These are phyloP conservation scores for Portunus trituberculatus DNA, from an alignment of 1,140 invertebrate species.

Conservation along the genomic window DNA sequence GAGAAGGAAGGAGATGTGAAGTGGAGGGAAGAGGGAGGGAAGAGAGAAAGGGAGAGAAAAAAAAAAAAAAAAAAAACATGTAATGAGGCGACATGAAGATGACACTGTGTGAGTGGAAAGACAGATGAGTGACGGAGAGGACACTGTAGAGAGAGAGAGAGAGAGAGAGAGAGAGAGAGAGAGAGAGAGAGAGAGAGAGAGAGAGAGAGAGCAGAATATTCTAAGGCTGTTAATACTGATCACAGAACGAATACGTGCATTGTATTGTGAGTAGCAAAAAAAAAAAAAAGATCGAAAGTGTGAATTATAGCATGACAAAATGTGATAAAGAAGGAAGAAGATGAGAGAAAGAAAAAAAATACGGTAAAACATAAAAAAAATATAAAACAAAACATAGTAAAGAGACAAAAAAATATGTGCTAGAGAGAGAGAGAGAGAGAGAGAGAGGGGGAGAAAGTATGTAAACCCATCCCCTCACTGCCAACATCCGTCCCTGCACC, in stretches of 20 bases:
- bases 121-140: not conserved
- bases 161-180: conserved; percentile 30
- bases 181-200: conserved; percentile 28
- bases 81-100: not conserved
- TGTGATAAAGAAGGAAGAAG: too few species aligned
- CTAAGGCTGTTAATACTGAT: too few species aligned
- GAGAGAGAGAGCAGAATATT: not conserved
- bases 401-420: too few species aligned
- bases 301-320: too few species aligned
- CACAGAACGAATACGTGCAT: too few species aligned
- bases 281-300: too few species aligned
- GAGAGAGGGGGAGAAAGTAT: too few species aligned
- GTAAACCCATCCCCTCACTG: not conserved
- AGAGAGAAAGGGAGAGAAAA: not conserved
- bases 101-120: not conserved
- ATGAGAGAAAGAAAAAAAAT: too few species aligned
- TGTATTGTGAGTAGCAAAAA: too few species aligned
- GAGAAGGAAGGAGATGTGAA: not conserved
- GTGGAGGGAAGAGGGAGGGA: not conserved
- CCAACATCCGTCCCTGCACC: not conserved
- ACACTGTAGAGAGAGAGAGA: not conserved
- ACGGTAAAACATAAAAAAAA: too few species aligned
- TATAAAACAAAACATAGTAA: too few species aligned
- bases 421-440: too few species aligned
- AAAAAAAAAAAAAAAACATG: not conserved